Evolutionary conservation across 1,140 invertebrate genomes (phyloP).

Genomic region (Coptotermes formosanus): DNA sequence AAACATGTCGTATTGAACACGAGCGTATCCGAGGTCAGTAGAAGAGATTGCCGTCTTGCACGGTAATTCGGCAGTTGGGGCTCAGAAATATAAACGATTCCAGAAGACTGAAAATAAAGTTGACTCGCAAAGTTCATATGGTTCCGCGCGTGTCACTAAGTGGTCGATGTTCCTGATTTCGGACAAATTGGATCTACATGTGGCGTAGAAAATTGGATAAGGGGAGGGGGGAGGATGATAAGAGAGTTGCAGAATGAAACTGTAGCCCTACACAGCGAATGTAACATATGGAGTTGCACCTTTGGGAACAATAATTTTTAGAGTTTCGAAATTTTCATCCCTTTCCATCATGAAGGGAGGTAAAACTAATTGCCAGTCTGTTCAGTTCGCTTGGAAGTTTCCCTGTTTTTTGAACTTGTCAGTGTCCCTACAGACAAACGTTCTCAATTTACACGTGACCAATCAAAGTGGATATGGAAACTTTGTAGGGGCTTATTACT

Average conservation of each 20-base stretch:
- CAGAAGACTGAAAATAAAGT: no score
- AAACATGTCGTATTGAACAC: no score
- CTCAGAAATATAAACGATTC: no score
- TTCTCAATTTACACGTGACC: not conserved
- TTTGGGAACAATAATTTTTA: not conserved
- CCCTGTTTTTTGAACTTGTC: not conserved
- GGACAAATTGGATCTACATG: not conserved
- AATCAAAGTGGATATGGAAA: not conserved
- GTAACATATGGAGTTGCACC: not conserved
- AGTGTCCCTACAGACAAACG: not conserved
- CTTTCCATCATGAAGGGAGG: not conserved
- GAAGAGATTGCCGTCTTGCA: no score
- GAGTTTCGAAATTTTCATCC: not conserved
- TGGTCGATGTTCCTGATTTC: not conserved
- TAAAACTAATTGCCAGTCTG: slow-evolving; percentile 8
- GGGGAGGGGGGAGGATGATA: not conserved
- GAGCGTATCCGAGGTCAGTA: no score
- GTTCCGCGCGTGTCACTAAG: not conserved
- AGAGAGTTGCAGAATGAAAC: slow-evolving; percentile 8
- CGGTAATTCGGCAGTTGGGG: no score
- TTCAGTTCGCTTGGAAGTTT: not conserved
- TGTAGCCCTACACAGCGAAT: not conserved
- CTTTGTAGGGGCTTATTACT: not conserved
- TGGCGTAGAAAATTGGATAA: not conserved
- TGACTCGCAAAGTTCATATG: not conserved